Percentiles rank a stretch among this genome's conserved stretches.
These are phyloP conservation scores for Aleiodes testaceus DNA, from an alignment of 2,888 invertebrate genomes.

Conservation along the genomic window DNA sequence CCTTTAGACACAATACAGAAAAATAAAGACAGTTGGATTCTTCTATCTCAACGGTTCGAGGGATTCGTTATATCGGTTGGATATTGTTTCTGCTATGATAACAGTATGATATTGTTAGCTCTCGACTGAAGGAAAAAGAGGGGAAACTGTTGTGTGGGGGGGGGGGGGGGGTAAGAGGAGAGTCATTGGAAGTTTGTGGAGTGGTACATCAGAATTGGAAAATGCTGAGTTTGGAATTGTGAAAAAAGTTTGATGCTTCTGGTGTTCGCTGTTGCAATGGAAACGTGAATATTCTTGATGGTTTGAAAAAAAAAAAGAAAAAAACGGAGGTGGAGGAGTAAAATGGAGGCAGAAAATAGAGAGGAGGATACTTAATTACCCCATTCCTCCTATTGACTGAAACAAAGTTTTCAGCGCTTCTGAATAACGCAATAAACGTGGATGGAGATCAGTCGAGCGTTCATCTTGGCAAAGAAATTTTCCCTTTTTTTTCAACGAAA, in stretches of 20 bases:
- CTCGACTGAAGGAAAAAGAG: conserved; percentile 35
- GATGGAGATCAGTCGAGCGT: conserved; percentile 55
- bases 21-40: background rate
- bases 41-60: background rate
- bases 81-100: conserved; percentile 43
- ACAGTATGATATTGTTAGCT: conserved; percentile 55
- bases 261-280: background rate
- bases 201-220: conserved; percentile 16
- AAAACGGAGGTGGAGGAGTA: conserved; percentile 27
- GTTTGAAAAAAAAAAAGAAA: conserved; percentile 22
- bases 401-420: conserved; percentile 35
- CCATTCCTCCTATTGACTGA: conserved; percentile 38
- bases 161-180: conserved; percentile 26
- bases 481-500: background rate
- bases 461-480: conserved; percentile 35
- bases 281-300: conserved; percentile 27
- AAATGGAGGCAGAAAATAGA: conserved; percentile 26
- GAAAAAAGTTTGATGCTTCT: background rate
- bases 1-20: background rate
- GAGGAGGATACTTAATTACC: conserved; percentile 56
- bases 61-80: background rate
- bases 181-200: background rate
- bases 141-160: background rate
- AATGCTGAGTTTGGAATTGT: conserved; percentile 19
- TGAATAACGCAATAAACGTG: conserved; percentile 62